Base-by-base conservation (phyloP, 2,797 vertebrate species). In the Rhadinocentrus ornatus region DNA sequence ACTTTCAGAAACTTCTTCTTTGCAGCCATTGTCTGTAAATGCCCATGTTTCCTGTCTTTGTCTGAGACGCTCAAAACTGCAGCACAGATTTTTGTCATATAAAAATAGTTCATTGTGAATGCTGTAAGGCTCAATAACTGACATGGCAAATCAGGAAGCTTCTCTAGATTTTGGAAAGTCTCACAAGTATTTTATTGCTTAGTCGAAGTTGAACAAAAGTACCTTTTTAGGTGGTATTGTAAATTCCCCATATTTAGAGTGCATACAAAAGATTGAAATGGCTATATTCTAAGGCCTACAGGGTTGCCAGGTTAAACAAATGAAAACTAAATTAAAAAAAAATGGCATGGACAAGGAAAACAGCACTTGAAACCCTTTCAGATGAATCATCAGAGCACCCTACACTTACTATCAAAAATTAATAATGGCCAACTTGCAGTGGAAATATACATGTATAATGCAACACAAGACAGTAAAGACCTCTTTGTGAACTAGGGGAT, bases 401-500 rank as follows among this genome's bases (percentile, higher is more conserved):
- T 18, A 3, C 41, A 20, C 16, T 44, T 18, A 41, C 4, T 44
- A 20, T 44, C 18, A 41, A 7, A 20, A 44, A 18, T 5, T 44
- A 3, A 44, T 20, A 41, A 41, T 41, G 39, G 13, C 39, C 15
- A 44, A 46, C 44, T 46, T 46, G 44, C 18, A n/a, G 41, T 20
- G 8, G 16, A 46, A 44, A 44, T 15, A n/a, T 32, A 27, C 26
- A 18, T 16, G 13, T 37, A 10, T 27, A 60, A 60, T 67, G 41
- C 15, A 62, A 69, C 58, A 37, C 0, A 1, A 64, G 69, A 35
- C 54, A 74, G 56, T 60, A 13, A 15, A 16, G 26, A 29, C 82
- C 78, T 75, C 54, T 18, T 6, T 34, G 37, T 92, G 69, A 88
- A 81, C 80, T 61, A 0, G 26, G 29, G 74, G 87, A 91, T 91